A percentile compares a stretch with the other conserved stretches of the same genome.
phyloP scores from a whole-genome alignment of 2,797 vertebrate species.

The Champsocephalus gunnari region DNA sequence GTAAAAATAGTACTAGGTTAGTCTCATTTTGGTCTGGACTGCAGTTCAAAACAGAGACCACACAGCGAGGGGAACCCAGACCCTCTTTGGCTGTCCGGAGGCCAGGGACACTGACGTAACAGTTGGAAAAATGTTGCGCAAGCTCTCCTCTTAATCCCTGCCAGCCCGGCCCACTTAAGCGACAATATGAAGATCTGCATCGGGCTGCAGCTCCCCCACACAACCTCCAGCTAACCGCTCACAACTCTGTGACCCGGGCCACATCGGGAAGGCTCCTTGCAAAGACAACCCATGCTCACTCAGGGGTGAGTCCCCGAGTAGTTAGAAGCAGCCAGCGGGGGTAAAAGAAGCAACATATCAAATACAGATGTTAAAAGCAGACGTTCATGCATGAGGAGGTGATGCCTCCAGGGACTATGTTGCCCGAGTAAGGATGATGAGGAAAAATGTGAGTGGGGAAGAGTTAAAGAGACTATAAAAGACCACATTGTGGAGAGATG shows the following conservation, averaged over 20 bases:
- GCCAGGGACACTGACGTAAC: slow-evolving; percentile 72
- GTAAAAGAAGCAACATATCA: slow-evolving; percentile 48
- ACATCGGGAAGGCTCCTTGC: slow-evolving; percentile 26
- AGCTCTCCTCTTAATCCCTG: slow-evolving; percentile 60
- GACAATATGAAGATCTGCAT: slow-evolving; percentile 60
- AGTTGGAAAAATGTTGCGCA: slow-evolving; percentile 72
- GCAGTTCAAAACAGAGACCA: slow-evolving; percentile 65
- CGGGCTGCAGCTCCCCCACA: slow-evolving; percentile 40
- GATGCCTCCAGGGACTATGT: slow-evolving; percentile 23
- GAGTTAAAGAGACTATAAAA: slow-evolving; percentile 30
- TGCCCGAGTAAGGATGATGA: slow-evolving; percentile 25
- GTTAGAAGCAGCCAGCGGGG: slow-evolving; percentile 14
- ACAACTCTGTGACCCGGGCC: slow-evolving; percentile 40
- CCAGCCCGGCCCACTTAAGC: slow-evolving; percentile 36
- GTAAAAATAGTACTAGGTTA: slow-evolving; percentile 20
- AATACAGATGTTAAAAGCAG: slow-evolving; percentile 75
- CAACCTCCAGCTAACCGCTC: slow-evolving; percentile 31
- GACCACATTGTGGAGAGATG: slow-evolving; percentile 4
- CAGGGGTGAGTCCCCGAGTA: slow-evolving; percentile 31
- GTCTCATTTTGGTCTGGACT: slow-evolving; percentile 27
- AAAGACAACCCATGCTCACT: slow-evolving; percentile 32
- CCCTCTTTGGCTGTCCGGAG: slow-evolving; percentile 41
- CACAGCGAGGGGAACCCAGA: slow-evolving; percentile 57
- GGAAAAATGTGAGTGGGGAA: background rate
- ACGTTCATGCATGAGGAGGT: slow-evolving; percentile 41